A percentile compares a stretch with the other conserved stretches of the same genome.
Evolutionary conservation across 2,113 vertebrate genomes (phyloP).

Genomic region (Genyomyrus donnyi): DNA sequence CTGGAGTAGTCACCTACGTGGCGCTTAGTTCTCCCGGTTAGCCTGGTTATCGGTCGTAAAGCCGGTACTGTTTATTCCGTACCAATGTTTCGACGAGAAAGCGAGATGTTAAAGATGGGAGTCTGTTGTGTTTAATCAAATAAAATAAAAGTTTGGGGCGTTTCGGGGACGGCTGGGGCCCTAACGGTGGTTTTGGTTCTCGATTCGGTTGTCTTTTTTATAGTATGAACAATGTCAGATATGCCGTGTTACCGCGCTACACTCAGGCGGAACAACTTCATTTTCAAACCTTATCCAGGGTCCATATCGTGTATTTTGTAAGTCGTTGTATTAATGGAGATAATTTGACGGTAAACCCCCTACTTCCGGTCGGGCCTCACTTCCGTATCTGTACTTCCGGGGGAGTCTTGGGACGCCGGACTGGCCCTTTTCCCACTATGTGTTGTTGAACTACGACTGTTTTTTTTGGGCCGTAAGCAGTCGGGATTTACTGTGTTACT

Average conservation of each 20-base stretch:
- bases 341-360: not conserved
- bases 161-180: constrained; percentile 26
- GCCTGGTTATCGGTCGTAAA: not conserved
- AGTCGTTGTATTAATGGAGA: not conserved
- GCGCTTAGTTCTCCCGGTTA: not conserved
- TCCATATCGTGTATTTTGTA: not conserved
- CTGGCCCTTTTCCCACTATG: not conserved
- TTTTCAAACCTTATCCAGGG: not conserved
- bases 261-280: not conserved
- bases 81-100: not conserved
- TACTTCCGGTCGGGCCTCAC: constrained; percentile 32
- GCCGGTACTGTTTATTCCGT: not conserved
- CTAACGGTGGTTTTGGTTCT: not conserved
- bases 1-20: not conserved
- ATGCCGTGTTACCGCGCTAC: not conserved
- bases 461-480: not conserved
- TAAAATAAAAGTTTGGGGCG: constrained; percentile 11
- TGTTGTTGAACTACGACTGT: not conserved
- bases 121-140: not conserved
- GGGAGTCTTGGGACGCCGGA: not conserved
- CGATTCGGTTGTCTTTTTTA: not conserved
- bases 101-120: not conserved
- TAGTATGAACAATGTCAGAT: not conserved
- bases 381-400: constrained; percentile 36
- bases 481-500: not conserved